Conservation (phyloP, 2,113 vertebrate species). For the Myrmophylax atrothorax region DNA sequence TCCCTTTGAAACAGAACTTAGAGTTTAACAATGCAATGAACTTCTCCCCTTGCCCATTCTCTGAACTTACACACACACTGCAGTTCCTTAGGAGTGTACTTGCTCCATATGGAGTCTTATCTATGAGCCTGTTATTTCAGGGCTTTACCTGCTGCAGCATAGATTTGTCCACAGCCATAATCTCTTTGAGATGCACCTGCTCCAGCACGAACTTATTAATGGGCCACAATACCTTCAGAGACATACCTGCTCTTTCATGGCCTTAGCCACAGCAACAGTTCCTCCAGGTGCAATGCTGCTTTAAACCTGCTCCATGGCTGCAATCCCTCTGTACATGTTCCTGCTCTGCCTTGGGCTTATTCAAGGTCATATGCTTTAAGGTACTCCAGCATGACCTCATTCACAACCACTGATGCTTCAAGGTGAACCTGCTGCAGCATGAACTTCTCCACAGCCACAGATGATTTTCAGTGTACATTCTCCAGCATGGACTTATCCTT, state of each 20-base stretch:
- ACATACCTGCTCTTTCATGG: rapidly evolving
- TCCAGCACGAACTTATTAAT: not conserved
- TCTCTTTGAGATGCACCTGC: rapidly evolving
- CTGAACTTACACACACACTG: not conserved
- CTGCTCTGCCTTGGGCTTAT: not conserved
- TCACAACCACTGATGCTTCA: not conserved
- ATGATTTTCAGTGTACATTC: not conserved
- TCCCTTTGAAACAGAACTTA: not conserved
- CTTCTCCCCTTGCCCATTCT: not conserved
- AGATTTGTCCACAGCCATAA: not conserved
- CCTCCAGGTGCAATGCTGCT: not conserved
- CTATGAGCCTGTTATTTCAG: not conserved
- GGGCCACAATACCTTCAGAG: not conserved
- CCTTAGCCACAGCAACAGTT: not conserved
- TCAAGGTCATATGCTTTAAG: not conserved
- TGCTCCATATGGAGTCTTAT: not conserved
- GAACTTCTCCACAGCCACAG: too few species aligned
- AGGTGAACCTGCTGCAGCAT: not conserved
- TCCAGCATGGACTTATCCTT: not conserved
- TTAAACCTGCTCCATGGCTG: too few species aligned
- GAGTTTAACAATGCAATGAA: not conserved
- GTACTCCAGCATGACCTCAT: not conserved
- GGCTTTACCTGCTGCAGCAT: not conserved
- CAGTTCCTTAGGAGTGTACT: not conserved
- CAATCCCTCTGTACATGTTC: too few species aligned